Evolutionary conservation across 1,140 invertebrate species (phyloP), one percentile per base, ranked within the genome.

Genomic region (Ceratoteleas bidentatus): DNA sequence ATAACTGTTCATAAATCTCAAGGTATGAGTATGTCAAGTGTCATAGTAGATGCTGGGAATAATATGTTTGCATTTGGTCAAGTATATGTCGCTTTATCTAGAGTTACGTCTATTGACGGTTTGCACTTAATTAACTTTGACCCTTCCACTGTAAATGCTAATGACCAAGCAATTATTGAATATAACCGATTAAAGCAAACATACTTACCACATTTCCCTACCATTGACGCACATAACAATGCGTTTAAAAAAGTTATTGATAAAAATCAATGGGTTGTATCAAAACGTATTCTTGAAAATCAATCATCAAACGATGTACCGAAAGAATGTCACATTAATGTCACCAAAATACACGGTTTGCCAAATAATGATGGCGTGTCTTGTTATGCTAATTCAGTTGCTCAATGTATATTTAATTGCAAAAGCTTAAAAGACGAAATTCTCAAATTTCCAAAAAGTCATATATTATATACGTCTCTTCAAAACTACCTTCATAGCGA

Each of bases 1-100:
- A 86, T 89, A 33, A 90, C 89, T 53, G 84, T 91, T 61, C 88
- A 90, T 64, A 90, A 89, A 80, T 85, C 84, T 70, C 89, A 90
- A 83, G 87, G 88, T 7, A 72, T 89, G 14, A 89, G 85, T 73
- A 81, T 90, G 34, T 57, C 84, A 24, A 85, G 65, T 62, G 84
- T 74, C 38, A 45, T 88, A 7, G 62, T 88, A 11, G 85, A 88
- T 61, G 77, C 85, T 45, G 40, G 40, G 6, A 43, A 43, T 6
- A n/a, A 43, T 43, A 43, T 43, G 40, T 43, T 43, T 6, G n/a
- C 40, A 10, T n/a, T 10, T 43, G 40, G 40, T 43, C 40, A 43
- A 6, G n/a, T 43, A 24, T 24, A 24, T 4, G 24, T 24, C 4
- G 24, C 24, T 24, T 24, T 24, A 24, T 24, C 24, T 24, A 24